Conservation (phyloP, 2,113 vertebrate genomes). For the Pelodiscus sinensis region DNA sequence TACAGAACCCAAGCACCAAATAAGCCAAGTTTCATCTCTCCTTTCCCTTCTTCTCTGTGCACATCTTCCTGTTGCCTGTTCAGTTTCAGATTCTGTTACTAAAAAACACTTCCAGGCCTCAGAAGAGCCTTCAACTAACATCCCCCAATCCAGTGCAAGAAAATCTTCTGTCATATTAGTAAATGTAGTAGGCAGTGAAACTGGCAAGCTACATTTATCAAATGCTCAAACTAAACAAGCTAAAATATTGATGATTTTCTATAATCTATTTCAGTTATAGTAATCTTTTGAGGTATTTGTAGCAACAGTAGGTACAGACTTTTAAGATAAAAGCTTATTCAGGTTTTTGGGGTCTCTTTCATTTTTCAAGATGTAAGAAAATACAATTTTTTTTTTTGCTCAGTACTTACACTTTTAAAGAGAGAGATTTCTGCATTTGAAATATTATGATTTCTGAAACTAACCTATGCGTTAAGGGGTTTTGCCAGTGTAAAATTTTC, state of each 20-base stretch:
- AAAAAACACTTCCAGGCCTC: neutral
- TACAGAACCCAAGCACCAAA: neutral
- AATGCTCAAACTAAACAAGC: neutral
- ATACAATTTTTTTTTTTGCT: neutral
- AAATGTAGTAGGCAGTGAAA: neutral
- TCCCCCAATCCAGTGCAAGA: neutral
- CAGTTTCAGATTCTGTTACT: neutral
- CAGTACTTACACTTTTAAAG: neutral
- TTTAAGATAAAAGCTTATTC: neutral
- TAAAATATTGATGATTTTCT: neutral
- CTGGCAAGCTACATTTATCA: neutral
- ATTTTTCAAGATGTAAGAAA: neutral
- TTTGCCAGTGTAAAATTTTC: neutral
- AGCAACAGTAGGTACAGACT: neutral
- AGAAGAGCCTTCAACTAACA: neutral
- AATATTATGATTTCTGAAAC: neutral
- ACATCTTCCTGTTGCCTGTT: neutral
- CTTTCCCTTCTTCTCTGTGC: rapidly evolving
- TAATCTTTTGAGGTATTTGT: neutral
- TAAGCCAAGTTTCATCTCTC: neutral
- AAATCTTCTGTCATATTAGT: neutral
- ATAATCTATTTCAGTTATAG: neutral
- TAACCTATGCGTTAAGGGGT: neutral
- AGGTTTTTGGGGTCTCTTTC: neutral
- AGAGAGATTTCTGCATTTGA: rapidly evolving